Evolutionary conservation across 1,140 invertebrate species (phyloP).

Genomic region (Cotesia glomerata): DNA sequence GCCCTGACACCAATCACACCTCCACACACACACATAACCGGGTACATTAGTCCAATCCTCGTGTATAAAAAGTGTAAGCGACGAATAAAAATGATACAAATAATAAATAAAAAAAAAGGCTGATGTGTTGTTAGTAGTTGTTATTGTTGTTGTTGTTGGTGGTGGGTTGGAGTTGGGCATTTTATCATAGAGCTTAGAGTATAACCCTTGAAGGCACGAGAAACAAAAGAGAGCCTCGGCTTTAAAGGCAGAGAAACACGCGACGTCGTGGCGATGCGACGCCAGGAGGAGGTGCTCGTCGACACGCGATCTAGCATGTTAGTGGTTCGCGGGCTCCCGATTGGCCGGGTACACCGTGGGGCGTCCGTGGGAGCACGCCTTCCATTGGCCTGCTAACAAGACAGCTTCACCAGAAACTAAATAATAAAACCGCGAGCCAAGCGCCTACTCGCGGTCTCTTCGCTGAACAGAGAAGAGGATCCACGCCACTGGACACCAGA

Average conservation of each 20-base stretch:
- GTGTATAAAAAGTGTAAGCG: background rate
- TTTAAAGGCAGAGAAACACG: slow-evolving; percentile 33
- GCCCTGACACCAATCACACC: too few species aligned
- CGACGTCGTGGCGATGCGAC: slow-evolving; percentile 37
- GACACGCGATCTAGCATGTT: slow-evolving; percentile 62
- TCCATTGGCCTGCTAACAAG: slow-evolving; percentile 60
- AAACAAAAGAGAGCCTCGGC: slow-evolving; percentile 21
- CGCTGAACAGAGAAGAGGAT: background rate
- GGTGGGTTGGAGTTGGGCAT: too few species aligned
- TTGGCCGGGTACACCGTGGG: slow-evolving; percentile 50
- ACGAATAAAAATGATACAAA: background rate
- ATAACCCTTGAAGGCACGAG: slow-evolving; percentile 14
- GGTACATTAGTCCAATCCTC: too few species aligned
- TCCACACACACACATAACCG: too few species aligned
- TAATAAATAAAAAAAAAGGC: background rate
- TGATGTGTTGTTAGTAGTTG: too few species aligned
- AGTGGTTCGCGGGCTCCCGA: slow-evolving; percentile 38
- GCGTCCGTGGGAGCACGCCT: slow-evolving; percentile 55
- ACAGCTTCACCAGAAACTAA: slow-evolving; percentile 56
- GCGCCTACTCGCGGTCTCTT: background rate
- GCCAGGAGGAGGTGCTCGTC: slow-evolving; percentile 57
- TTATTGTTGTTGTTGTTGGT: background rate
- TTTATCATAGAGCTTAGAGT: background rate
- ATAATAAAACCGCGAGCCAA: slow-evolving; percentile 55
- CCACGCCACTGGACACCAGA: background rate